These are phyloP conservation scores for Syrista parreyssii DNA, from an alignment of 2,888 invertebrate genomes.

Conservation along the genomic window DNA sequence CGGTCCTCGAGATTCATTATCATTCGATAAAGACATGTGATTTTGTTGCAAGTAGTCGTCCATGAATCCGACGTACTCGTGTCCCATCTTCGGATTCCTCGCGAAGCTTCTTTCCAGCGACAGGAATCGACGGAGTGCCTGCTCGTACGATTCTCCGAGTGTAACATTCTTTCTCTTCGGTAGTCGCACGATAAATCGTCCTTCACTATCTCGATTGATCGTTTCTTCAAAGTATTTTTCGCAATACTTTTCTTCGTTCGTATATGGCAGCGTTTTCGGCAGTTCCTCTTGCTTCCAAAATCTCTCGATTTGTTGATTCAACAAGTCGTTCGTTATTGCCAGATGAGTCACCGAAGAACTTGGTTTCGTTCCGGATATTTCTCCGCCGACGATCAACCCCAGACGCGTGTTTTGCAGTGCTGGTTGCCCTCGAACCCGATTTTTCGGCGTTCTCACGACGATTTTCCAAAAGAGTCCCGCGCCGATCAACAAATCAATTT, in stretches of 20 bases:
- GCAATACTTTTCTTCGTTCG: constrained; percentile 32
- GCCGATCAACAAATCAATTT: constrained; percentile 19
- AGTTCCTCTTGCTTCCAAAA: constrained; percentile 41
- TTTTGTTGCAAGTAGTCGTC: constrained; percentile 32
- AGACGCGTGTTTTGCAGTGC: constrained; percentile 15
- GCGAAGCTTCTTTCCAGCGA: constrained; percentile 32
- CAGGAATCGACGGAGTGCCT: constrained; percentile 29
- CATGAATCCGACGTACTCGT: constrained; percentile 32
- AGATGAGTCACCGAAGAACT: not conserved
- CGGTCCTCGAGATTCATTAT: not conserved
- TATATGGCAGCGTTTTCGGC: constrained; percentile 8
- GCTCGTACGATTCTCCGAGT: constrained; percentile 32
- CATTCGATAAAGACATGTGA: constrained; percentile 32
- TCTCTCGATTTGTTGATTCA: constrained; percentile 24
- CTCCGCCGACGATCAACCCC: constrained; percentile 22
- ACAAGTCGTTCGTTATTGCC: constrained; percentile 11
- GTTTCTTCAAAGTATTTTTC: constrained; percentile 31
- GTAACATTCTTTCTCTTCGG: constrained; percentile 19
- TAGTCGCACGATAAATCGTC: constrained; percentile 29
- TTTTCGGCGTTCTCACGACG: constrained; percentile 9
- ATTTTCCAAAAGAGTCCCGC: constrained; percentile 20
- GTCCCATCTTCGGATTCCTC: constrained; percentile 14
- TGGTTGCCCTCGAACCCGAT: constrained; percentile 11
- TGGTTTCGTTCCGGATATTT: constrained; percentile 1
- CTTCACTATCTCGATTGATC: constrained; percentile 23